Percentiles rank a stretch among this genome's conserved stretches.
phyloP scores from a whole-genome alignment of 2,113 vertebrate species.

The Albula goreensis region DNA sequence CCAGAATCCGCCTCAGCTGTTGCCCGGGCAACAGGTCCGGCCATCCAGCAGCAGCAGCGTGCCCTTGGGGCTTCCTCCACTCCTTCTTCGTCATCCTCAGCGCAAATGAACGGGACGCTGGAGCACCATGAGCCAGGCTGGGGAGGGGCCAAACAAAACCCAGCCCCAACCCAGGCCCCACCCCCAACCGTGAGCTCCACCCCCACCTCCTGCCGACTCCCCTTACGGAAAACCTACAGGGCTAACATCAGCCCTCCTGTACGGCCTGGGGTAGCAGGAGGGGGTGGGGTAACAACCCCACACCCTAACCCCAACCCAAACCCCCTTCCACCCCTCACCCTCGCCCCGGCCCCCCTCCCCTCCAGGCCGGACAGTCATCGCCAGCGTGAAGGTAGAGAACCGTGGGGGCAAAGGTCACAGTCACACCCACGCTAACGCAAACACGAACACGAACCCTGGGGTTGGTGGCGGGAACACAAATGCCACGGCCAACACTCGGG shows the following conservation, averaged over 20 bases:
- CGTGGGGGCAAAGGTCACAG: slow-evolving; percentile 55
- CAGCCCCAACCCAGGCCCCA: slow-evolving; percentile 58
- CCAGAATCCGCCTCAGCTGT: neutral
- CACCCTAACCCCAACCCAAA: slow-evolving; percentile 33
- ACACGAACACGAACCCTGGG: slow-evolving; percentile 49
- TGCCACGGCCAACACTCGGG: neutral
- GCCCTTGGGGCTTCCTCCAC: slow-evolving; percentile 39
- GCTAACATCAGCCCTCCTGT: slow-evolving; percentile 79
- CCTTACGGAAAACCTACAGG: slow-evolving; percentile 85
- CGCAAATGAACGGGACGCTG: slow-evolving; percentile 82
- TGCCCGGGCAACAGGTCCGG: slow-evolving; percentile 21
- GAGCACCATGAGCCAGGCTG: slow-evolving; percentile 65
- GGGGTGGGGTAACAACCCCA: slow-evolving; percentile 52
- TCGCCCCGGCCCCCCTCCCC: slow-evolving; percentile 29
- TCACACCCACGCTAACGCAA: slow-evolving; percentile 41
- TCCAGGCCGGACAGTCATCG: slow-evolving; percentile 70
- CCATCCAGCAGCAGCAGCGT: slow-evolving; percentile 38
- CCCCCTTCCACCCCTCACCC: slow-evolving; percentile 34
- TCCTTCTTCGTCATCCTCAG: slow-evolving; percentile 33
- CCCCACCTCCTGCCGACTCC: slow-evolving; percentile 77
- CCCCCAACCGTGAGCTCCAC: slow-evolving; percentile 58
- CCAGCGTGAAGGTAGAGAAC: slow-evolving; percentile 73
- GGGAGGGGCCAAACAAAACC: slow-evolving; percentile 58
- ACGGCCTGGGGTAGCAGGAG: slow-evolving; percentile 67
- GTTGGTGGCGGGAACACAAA: slow-evolving; percentile 53